Base-by-base conservation (phyloP, 2,888 invertebrate genomes). In the Polydrusus tereticollis region DNA sequence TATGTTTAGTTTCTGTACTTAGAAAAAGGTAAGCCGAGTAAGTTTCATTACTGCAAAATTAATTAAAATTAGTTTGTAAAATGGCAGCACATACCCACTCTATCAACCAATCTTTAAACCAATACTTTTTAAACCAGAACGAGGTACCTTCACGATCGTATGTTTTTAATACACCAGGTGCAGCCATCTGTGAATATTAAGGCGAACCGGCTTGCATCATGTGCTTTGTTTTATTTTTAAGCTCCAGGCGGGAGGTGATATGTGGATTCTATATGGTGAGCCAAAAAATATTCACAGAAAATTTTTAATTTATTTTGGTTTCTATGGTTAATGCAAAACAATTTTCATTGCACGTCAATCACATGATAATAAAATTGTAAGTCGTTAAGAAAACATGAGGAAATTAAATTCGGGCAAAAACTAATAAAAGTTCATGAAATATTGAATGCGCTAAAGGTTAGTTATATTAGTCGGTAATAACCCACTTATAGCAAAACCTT, bases 81-180 rank as follows among this genome's bases (percentile, higher is more conserved):
- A 70, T 29, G 41, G 59, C 59, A 12, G 50, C 76, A 77, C 78
- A 76, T 71, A 78, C 81, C 79, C 81, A 75, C 82, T 83, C 83
- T 82, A 77, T 80, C 77, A 82, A 80, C 77, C 75, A 77, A 78
- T 74, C 77, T 69, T 62, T 78, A 74, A 82, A 82, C 80, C 80
- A 82, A 78, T 72, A 59, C 73, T 57, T 65, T 73, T 70, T 79
- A 77, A 75, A 77, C 78, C 81, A 77, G 80, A 77, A 80, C 80
- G 83, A 83, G 82, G 82, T 83, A 81, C 78, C 81, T 80, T 78
- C 77, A 77, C 75, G 64, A 77, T 74, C 79, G 82, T 76, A 79
- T 78, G 79, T 81, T 81, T 80, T 74, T 79, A 79, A 74, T 79
- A 38, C 64, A 55, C 14, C 67, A 63, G 58, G 78, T 80, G 78